Percentiles rank a stretch among this genome's conserved stretches.
These are phyloP conservation scores for Drosophila littoralis DNA, from an alignment of 1,140 invertebrate species.

Conservation along the genomic window DNA sequence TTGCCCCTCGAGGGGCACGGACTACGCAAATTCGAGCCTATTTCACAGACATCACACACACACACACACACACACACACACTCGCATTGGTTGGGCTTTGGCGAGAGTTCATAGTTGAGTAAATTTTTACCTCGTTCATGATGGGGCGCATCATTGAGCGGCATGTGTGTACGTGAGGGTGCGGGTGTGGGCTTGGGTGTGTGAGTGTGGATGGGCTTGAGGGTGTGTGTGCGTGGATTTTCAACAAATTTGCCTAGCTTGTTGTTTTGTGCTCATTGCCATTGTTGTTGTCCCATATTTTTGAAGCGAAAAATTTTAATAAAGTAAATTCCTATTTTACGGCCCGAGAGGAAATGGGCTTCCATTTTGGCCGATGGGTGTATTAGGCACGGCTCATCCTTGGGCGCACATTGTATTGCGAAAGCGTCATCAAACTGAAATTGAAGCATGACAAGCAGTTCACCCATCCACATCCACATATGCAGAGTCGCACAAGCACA, in stretches of 20 bases:
- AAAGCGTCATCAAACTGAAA: constrained; percentile 42
- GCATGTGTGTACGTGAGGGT: not conserved
- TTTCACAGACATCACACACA: constrained; percentile 47
- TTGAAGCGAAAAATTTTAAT: constrained; percentile 81
- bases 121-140: constrained; percentile 79
- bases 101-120: constrained; percentile 77
- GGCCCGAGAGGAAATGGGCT: constrained; percentile 30
- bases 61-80: constrained; percentile 34
- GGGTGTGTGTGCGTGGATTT: constrained; percentile 31
- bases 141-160: constrained; percentile 50
- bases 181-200: constrained; percentile 16
- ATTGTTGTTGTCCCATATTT: constrained; percentile 75
- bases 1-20: constrained; percentile 49
- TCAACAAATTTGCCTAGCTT: constrained; percentile 58
- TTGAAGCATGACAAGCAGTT: constrained; percentile 55
- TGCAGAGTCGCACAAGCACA: not conserved
- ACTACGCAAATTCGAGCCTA: constrained; percentile 76
- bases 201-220: constrained; percentile 14
- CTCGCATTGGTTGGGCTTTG: constrained; percentile 1
- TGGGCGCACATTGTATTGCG: constrained; percentile 11
- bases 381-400: constrained; percentile 26
- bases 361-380: constrained; percentile 27
- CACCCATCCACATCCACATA: not conserved
- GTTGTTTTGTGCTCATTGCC: constrained; percentile 54
- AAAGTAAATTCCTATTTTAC: constrained; percentile 83